Conservation (phyloP, 2,113 vertebrate genomes). For the Amphiprion ocellaris region DNA sequence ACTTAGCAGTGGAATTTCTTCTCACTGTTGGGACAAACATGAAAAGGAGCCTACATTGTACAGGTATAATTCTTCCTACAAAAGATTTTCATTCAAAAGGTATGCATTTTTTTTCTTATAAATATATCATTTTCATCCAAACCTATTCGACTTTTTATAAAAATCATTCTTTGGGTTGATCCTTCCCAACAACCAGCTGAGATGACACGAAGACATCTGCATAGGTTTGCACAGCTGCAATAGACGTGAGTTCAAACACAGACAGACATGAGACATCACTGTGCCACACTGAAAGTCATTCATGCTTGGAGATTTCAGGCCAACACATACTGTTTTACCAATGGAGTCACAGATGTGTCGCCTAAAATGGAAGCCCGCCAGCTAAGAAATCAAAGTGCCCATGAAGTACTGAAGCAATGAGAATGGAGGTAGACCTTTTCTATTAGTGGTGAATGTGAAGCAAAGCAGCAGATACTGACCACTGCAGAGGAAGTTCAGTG, state of each 20-base stretch:
- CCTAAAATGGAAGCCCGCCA: slow-evolving; percentile 71
- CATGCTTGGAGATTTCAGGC: slow-evolving; percentile 44
- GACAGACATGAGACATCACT: slow-evolving; percentile 45
- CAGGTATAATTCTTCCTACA: slow-evolving; percentile 70
- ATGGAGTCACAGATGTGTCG: slow-evolving; percentile 44
- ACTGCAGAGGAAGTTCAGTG: slow-evolving; percentile 16
- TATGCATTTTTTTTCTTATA: slow-evolving; percentile 80
- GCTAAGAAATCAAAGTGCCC: slow-evolving; percentile 68
- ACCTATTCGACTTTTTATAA: slow-evolving; percentile 64
- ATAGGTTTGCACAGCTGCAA: slow-evolving; percentile 82
- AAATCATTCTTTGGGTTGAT: slow-evolving; percentile 86
- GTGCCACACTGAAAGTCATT: slow-evolving; percentile 32
- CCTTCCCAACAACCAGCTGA: slow-evolving; percentile 78
- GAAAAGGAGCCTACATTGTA: slow-evolving; percentile 10
- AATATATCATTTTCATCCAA: slow-evolving; percentile 83
- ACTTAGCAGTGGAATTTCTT: slow-evolving; percentile 3
- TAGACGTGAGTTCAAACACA: slow-evolving; percentile 42
- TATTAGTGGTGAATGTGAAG: slow-evolving; percentile 11
- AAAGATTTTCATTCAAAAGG: slow-evolving; percentile 79
- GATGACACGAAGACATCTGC: slow-evolving; percentile 81
- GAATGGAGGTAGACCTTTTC: slow-evolving; percentile 76
- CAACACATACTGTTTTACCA: slow-evolving; percentile 7
- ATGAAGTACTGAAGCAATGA: slow-evolving; percentile 64
- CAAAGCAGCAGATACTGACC: slow-evolving; percentile 26
- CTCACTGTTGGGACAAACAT: slow-evolving; percentile 38